Conservation (phyloP, 2,888 invertebrate species). For the Brachycybe producta region DNA sequence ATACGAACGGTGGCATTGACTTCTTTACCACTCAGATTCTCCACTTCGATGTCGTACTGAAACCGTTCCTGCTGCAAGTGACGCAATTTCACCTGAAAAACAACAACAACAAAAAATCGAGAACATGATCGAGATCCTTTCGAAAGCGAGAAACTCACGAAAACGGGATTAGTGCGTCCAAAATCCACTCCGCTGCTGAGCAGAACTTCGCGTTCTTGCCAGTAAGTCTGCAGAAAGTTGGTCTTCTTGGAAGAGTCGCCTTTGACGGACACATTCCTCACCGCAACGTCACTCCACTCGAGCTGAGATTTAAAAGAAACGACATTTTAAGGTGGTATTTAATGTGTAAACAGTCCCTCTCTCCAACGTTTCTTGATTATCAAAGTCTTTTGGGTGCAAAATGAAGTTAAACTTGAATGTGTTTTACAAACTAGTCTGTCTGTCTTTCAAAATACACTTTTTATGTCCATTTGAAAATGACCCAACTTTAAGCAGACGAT, state of each 20-base stretch:
- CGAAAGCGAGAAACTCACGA: no score
- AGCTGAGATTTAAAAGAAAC: constrained; percentile 23
- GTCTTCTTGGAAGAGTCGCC: constrained; percentile 16
- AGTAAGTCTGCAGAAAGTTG: constrained; percentile 32
- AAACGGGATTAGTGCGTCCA: constrained; percentile 23
- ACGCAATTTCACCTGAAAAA: constrained; percentile 43
- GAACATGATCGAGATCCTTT: no score
- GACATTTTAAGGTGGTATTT: no score
- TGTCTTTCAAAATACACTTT: no score
- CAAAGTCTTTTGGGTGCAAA: no score
- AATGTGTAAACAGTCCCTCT: no score
- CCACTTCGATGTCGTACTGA: constrained; percentile 43
- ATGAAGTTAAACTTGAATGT: no score
- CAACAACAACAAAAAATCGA: constrained; percentile 3
- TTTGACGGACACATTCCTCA: constrained; percentile 23
- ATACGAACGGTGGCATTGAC: constrained; percentile 49
- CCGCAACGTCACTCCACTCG: constrained; percentile 24
- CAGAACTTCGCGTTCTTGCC: constrained; percentile 67
- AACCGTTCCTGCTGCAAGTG: constrained; percentile 55
- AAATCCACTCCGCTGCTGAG: constrained; percentile 70
- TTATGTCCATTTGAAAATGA: no score
- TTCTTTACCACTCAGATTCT: constrained; percentile 40
- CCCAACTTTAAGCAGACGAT: no score
- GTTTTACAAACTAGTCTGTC: no score
- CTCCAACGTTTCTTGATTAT: no score